Evolutionary conservation across 2,888 invertebrate genomes (phyloP), one percentile per base, ranked within the genome.

Genomic region (Ochropleura plecta): DNA sequence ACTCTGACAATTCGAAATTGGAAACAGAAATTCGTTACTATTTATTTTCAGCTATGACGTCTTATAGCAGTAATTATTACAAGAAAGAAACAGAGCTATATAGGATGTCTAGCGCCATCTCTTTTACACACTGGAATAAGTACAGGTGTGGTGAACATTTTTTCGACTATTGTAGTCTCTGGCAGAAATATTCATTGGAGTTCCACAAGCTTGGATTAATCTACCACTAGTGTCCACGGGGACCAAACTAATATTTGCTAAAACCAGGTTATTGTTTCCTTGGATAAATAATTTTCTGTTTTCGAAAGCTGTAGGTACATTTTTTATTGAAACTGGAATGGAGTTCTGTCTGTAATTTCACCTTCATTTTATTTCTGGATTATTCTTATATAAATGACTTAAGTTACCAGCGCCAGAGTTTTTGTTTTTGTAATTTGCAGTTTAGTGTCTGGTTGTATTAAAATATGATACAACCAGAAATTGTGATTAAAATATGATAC

Each of bases 231-330:
- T 59, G 72, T 74, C 87, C 70, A n/a, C 30, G 9, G 87, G 81
- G 87, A 81, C 76, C 46, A 18, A 79, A 83, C 81, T 86, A 83
- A 86, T 88, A 88, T 87, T 83, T 81, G 78, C 64, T 77, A 76
- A 71, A 69, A 72, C 16, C 40, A 42, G 48, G 55, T 65, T 44
- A 57, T 74, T 79, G 62, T 78, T 87, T 74, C 49, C 55, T 40
- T 16, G 10, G 67, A 66, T 78, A 78, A 68, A 65, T 67, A 16
- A 30, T 60, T n/a, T 69, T 65, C 51, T 76, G 30, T 72, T 72
- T n/a, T 10, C 12, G 51, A 63, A 62, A 73, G 30, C 3, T 60
- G 10, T 20, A 18, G 30, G 40, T 44, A 62, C 51, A 49, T 30
- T 64, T 78, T 42, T 30, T 40, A 42, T 46, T 44, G 42, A n/a